A percentile compares a stretch with the other conserved stretches of the same genome.
Evolutionary conservation across 92 coral and sea anemone genomes (phyloP).

Genomic region (Nematostella vectensis): DNA sequence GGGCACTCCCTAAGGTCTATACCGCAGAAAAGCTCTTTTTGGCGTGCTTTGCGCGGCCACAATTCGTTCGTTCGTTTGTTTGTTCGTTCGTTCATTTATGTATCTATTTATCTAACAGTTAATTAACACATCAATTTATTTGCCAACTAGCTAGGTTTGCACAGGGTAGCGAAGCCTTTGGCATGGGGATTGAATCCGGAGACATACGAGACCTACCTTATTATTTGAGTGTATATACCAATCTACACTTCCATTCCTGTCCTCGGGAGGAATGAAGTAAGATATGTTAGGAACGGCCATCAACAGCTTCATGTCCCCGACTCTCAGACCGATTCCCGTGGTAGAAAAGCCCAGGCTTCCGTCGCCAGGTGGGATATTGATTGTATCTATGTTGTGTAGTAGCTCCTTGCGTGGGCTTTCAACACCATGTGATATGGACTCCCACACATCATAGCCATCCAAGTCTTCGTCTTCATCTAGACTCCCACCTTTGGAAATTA

Average conservation of each 20-base stretch:
- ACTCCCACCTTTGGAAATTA: slow-evolving; percentile 44
- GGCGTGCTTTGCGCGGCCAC: too few species aligned
- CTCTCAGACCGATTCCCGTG: slow-evolving; percentile 62
- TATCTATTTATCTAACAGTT: too few species aligned
- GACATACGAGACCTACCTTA: too few species aligned
- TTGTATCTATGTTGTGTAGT: slow-evolving; percentile 60
- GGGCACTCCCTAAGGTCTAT: too few species aligned
- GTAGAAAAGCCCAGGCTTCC: slow-evolving; percentile 35
- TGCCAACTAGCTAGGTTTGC: too few species aligned
- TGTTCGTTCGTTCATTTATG: too few species aligned
- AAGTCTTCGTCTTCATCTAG: slow-evolving; percentile 23
- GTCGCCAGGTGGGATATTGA: neutral
- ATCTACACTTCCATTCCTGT: slow-evolving; percentile 18
- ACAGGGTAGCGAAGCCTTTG: too few species aligned
- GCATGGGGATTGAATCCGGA: too few species aligned
- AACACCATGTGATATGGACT: slow-evolving; percentile 56
- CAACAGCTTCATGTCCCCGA: slow-evolving; percentile 70
- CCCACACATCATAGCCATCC: slow-evolving; percentile 66
- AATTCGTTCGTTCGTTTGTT: too few species aligned
- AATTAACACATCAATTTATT: too few species aligned
- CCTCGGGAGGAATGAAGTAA: slow-evolving; percentile 73
- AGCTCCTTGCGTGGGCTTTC: slow-evolving; percentile 71
- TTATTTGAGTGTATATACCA: too few species aligned
- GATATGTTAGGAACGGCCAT: slow-evolving; percentile 71
- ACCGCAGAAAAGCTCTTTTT: too few species aligned